These are phyloP conservation scores for Orchesella cincta DNA, from an alignment of 1,140 invertebrate genomes.

Conservation along the genomic window DNA sequence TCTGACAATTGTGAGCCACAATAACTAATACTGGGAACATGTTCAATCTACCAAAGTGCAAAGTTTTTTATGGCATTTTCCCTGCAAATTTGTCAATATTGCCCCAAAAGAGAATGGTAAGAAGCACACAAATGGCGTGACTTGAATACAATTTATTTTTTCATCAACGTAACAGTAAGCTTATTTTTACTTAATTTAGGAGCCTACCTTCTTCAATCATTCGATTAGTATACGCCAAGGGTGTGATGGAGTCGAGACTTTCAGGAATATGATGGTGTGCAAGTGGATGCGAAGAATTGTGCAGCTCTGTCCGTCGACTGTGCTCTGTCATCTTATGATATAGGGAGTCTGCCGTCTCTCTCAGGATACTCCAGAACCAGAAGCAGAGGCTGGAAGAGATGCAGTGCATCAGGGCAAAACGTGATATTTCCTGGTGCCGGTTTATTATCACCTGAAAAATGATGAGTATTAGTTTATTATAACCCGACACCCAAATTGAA, in stretches of 20 bases:
- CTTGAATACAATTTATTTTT: too few relatives aligned
- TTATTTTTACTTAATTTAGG: too few relatives aligned
- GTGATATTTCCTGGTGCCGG: constrained; percentile 62
- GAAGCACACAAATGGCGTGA: too few relatives aligned
- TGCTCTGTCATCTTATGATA: constrained; percentile 50
- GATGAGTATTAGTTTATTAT: too few relatives aligned
- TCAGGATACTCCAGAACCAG: constrained; percentile 71
- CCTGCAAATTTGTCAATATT: too few relatives aligned
- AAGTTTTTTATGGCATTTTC: too few relatives aligned
- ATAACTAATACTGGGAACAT: too few relatives aligned
- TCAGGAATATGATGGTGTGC: constrained; percentile 19
- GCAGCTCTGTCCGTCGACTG: constrained; percentile 7
- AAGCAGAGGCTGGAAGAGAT: constrained; percentile 71
- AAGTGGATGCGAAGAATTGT: constrained; percentile 16
- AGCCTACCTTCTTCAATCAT: constrained; percentile 30
- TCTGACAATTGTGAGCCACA: too few relatives aligned
- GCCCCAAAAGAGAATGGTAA: too few relatives aligned
- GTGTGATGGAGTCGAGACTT: constrained; percentile 24
- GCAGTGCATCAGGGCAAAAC: constrained; percentile 73
- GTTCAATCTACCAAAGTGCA: too few relatives aligned
- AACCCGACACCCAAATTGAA: too few relatives aligned
- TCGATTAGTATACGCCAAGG: constrained; percentile 27
- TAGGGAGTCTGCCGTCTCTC: constrained; percentile 67
- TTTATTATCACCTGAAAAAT: constrained; percentile 69
- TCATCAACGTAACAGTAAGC: too few relatives aligned